Conservation (phyloP, 2,113 vertebrate species). For the Spheniscus mendiculus region DNA sequence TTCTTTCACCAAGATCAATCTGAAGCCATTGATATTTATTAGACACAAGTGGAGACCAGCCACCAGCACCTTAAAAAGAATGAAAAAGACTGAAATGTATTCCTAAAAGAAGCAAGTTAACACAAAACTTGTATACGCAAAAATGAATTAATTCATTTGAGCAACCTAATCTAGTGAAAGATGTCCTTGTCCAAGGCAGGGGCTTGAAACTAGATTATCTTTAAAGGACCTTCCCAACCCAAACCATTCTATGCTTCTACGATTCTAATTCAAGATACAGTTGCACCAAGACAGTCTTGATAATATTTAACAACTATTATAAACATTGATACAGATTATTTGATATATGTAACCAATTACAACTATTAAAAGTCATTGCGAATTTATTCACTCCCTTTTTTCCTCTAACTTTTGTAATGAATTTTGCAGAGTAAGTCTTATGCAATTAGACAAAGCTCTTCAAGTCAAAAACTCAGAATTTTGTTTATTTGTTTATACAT, state of each 20-base stretch:
- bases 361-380: neutral
- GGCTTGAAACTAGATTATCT: neutral
- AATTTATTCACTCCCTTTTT: neutral
- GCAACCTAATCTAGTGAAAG: neutral
- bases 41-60: slow-evolving; percentile 90
- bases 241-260: neutral
- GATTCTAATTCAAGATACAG: neutral
- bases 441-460: neutral
- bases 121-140: neutral
- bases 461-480: neutral
- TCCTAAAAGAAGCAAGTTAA: neutral
- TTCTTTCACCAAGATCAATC: slow-evolving; percentile 88
- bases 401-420: neutral
- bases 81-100: neutral
- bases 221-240: neutral
- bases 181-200: neutral
- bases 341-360: neutral
- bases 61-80: slow-evolving; percentile 86
- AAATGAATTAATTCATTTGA: neutral
- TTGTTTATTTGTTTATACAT: neutral
- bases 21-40: slow-evolving; percentile 92
- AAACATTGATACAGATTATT: neutral
- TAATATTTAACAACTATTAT: neutral
- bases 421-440: neutral
- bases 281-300: neutral